Base-by-base conservation (phyloP, 1,140 invertebrate genomes). In the Cotesia glomerata region DNA sequence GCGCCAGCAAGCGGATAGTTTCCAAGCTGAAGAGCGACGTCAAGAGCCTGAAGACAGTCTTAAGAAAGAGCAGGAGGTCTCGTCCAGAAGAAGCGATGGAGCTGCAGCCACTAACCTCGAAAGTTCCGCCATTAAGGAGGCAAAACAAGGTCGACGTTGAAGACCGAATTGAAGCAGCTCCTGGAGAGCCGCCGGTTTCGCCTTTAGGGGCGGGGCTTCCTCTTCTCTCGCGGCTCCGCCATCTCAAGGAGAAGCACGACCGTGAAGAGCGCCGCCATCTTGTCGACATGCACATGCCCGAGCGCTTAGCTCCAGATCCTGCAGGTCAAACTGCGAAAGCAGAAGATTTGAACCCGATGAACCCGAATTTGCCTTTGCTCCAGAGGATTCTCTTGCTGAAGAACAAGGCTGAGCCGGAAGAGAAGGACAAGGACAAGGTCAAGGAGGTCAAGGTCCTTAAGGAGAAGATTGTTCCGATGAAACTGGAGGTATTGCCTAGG, bases 211-310 rank as follows among this genome's bases (percentile, higher is more conserved):
- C 94, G 0, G 95, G 95, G 0, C 84, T 96, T n/a, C 95, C 95
- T 0, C 83, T 97, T 4, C 85, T 97, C 0, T 89, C 93, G 14
- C 86, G 94, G 63, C 83, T 96, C 5, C 92, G 94, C 77, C 83
- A 96, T 7, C 87, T 96, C 0, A 95, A 95, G 79, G 94, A 95
- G 79, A 95, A 95, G 82, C 93, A 95, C 83, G 94, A 95, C 59
- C 87, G 89, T 7, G 90, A 90, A 49, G 86, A 89, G 86, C 91
- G 82, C 85, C 83, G 85, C 69, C 88, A 82, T 75, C 87, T 89
- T 79, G 89, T 88, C 85, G 87, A 88, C 76, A 81, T 51, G 76
- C 86, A 88, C 66, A 83, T 80, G 45, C 83, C 84, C 0, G 79
- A 79, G 2, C 80, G 75, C 18, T 32, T 59, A 5, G 9, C 66